Base-by-base conservation (phyloP, 2,888 invertebrate genomes). In the Catocala sponsa region DNA sequence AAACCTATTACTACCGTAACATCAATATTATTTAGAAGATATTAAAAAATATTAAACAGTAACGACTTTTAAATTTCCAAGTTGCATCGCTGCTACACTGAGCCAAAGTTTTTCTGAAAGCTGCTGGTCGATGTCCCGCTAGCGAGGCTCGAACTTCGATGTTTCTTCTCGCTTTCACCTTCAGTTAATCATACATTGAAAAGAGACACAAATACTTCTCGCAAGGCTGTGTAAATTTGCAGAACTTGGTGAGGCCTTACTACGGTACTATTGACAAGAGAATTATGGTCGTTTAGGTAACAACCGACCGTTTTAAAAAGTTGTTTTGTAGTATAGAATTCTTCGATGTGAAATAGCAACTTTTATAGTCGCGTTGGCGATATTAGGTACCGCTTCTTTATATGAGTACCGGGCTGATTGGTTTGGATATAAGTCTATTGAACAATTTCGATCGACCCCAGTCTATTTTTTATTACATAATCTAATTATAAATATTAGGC, bases 121-220 rank as follows among this genome's bases (percentile, higher is more conserved):
- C 91, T 93, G 92, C 91, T 94, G 93, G 94, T 93, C 92, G 93
- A 93, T 93, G 93, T 94, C 93, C 94, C 94, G 92, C 94, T 93
- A 93, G 89, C 83, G 82, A 89, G 87, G 79, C 88, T 91, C 84
- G 82, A 91, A 88, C 90, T 87, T 82, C 79, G 68, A 74, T 85
- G 70, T 72, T 64, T 79, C 71, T 65, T 91, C 91, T 74, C 83
- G 83, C 67, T 91, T 87, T 70, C 70, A 80, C 84, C 63, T 58
- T 59, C 41, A 68, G 59, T 66, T 65, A 59, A 58, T 68, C 79
- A 53, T 83, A 90, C 80, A 84, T 79, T 70, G 81, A 78, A 88
- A 67, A 74, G 87, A 86, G 91, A 91, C 79, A 72, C 68, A 58
- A 49, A 80, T 76, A 86, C 63, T 70, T 85, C 74, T 65, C 64